phyloP scores from a whole-genome alignment of 2,888 invertebrate species.

The Apoda limacodes region DNA sequence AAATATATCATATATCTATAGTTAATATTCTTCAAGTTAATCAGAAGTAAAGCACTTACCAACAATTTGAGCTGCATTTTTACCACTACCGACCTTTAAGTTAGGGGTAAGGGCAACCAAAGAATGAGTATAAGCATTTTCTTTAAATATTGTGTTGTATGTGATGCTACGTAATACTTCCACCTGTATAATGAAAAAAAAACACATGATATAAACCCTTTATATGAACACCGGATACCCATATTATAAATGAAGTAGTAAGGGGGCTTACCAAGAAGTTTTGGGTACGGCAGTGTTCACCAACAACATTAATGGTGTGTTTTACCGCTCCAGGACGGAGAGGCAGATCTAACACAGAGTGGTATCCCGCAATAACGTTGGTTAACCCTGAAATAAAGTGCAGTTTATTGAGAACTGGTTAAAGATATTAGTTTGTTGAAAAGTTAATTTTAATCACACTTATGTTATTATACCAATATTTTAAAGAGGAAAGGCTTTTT shows the following conservation, averaged over 20 bases:
- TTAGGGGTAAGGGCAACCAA: conserved; percentile 71
- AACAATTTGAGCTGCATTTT: conserved; percentile 67
- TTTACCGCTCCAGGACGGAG: conserved; percentile 83
- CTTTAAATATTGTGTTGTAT: conserved; percentile 42
- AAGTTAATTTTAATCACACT: too few relatives aligned
- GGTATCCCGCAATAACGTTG: conserved; percentile 73
- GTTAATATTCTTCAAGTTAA: too few relatives aligned
- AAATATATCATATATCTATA: too few relatives aligned
- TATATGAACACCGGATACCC: background rate
- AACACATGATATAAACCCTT: background rate
- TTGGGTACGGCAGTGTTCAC: conserved; percentile 67
- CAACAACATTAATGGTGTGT: conserved; percentile 75
- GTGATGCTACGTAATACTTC: conserved; percentile 22
- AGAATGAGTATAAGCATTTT: conserved; percentile 72
- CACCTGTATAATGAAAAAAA: conserved; percentile 20
- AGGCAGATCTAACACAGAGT: conserved; percentile 74
- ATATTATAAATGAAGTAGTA: background rate
- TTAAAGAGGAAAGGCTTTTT: too few relatives aligned
- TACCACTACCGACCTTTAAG: conserved; percentile 64
- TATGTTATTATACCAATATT: too few relatives aligned
- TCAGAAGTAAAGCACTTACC: too few relatives aligned
- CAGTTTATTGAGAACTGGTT: background rate
- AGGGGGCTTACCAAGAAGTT: conserved; percentile 64
- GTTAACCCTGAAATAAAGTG: conserved; percentile 40
- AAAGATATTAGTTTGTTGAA: background rate